phyloP scores from a whole-genome alignment of 2,113 vertebrate genomes.

The Cavia aperea region DNA sequence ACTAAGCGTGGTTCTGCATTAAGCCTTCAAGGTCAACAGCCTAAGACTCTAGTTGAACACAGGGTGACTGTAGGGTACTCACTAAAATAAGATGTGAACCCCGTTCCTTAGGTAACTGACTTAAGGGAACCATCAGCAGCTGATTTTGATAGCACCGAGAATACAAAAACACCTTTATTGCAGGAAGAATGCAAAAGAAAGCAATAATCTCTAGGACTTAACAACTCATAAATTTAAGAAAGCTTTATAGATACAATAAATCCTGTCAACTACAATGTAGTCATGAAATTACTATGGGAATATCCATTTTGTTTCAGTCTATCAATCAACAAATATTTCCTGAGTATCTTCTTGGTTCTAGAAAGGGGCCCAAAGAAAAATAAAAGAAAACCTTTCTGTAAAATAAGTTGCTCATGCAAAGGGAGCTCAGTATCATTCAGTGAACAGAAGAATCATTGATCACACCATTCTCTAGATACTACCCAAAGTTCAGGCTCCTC shows the following conservation, averaged over 20 bases:
- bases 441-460: not conserved
- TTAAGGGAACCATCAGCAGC: not conserved
- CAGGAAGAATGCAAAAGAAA: not conserved
- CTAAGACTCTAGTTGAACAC: not conserved
- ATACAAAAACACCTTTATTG: not conserved
- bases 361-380: not conserved
- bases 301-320: slow-evolving; percentile 1
- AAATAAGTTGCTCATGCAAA: not conserved
- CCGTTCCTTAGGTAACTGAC: not conserved
- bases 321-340: not conserved
- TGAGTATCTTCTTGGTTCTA: not conserved
- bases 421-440: not conserved
- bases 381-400: not conserved
- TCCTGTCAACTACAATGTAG: not conserved
- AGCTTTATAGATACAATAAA: slow-evolving; percentile 7
- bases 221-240: slow-evolving; percentile 29
- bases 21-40: not conserved
- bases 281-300: not conserved
- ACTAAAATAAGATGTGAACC: not conserved
- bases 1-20: not conserved
- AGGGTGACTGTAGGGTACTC: not conserved
- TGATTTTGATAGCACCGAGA: slow-evolving; percentile 1
- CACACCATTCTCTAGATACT: not conserved
- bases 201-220: not conserved
- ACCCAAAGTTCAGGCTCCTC: not conserved